Evolutionary conservation across 2,888 invertebrate species (phyloP), one percentile per base, ranked within the genome.

Genomic region (Acanthosepion esculentum): DNA sequence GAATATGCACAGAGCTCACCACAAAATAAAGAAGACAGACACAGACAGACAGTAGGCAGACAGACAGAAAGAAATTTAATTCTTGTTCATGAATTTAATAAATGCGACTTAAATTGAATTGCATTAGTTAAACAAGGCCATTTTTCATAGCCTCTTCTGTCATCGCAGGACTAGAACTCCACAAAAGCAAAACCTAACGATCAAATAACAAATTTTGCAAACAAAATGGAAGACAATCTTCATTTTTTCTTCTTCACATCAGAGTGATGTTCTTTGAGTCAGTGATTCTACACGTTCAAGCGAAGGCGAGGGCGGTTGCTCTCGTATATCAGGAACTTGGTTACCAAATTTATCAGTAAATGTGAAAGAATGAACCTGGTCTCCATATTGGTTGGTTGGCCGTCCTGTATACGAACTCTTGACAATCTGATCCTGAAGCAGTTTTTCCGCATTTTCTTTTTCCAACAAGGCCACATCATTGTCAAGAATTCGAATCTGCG

Each of bases 391-490:
- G n/a, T 33, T 78, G 18, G 15, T n/a, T 15, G 78, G 78, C 5
- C 4, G 18, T n/a, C 0, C 15, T 5, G n/a, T 12, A 8, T 3
- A 8, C n/a, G 10, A 29, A n/a, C n/a, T 12, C 10, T n/a, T n/a
- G 10, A 10, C n/a, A 7, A 78, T n/a, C n/a, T n/a, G n/a, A 78
- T 78, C n/a, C 4, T 4, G n/a, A 33, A 3, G 12, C 15, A 18
- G n/a, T 78, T 78, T n/a, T n/a, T 78, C n/a, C 10, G 12, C 10
- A 78, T n/a, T 78, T 78, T 78, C n/a, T 3, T 1, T n/a, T n/a
- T 78, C 2, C n/a, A 78, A 18, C n/a, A 12, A 8, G n/a, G 78
- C 78, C 2, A 78, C 33, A 3, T 78, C 78, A 78, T 78, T 78
- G 12, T 0, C 78, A 78, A 78, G n/a, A 78, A 78, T 15, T 33